Evolutionary conservation across 2,888 invertebrate species (phyloP), one percentile per base, ranked within the genome.

Genomic region (Drosophila robusta): DNA sequence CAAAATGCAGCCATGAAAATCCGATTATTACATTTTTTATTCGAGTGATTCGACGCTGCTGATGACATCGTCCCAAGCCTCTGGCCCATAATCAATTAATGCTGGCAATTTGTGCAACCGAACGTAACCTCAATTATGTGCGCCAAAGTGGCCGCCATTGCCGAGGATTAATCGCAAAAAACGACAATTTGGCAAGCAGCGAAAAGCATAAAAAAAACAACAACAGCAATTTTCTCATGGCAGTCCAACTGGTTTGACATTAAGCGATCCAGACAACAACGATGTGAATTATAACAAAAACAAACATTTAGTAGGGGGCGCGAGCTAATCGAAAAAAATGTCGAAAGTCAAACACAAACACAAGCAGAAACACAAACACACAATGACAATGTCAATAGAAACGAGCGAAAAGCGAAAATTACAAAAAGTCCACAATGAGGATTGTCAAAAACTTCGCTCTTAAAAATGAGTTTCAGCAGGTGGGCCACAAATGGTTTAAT

Each of bases 51-150:
- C 47, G 52, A 42, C 39, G 44, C 44, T 42, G 56, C 38, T 26
- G 62, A 65, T 65, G 47, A 22, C 66, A 70, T 56, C 38, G 39
- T 42, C 14, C 45, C 56, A 46, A 46, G 36, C 64, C 39, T 18
- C 44, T 11, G 44, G 38, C 39, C 70, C 68, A 75, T 73, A 87
- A 88, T 88, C 84, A 88, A 88, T 87, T 88, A 87, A 89, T 84
- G 74, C 74, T 70, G 83, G 85, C 87, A 89, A 87, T 87, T 87
- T 87, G 87, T 79, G 89, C 89, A 87, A 51, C 71, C 74, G 75
- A 83, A 85, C 74, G 89, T 79, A 89, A 87, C 87, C 87, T 82
- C 89, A 87, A 87, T 87, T 87, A 89, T 87, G 79, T 87, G 80
- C 79, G 75, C 81, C 79, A 80, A 88, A 82, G 78, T 83, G 83